Evolutionary conservation across 2,888 invertebrate species (phyloP), one percentile per base, ranked within the genome.

Genomic region (Phlogophora meticulosa): DNA sequence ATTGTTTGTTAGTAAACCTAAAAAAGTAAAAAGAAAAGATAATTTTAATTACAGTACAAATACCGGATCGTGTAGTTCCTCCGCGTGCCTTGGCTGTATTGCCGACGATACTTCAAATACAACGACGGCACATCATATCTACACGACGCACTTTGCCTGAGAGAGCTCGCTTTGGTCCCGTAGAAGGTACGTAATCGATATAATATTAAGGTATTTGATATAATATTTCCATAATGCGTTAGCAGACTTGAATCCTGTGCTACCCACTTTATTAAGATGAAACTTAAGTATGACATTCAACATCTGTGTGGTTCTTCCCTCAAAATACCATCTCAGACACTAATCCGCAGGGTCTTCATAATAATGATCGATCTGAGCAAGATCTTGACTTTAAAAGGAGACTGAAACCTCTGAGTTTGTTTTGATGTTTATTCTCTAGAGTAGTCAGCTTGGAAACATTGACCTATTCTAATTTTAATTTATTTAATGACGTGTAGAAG

Each of bases 71-170:
- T 75, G 96, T 97, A 17, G 97, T 98, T 56, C 96, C 97, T 62
- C 97, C 97, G 4, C 96, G 98, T 66, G 98, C 98, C 2, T 95
- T 97, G 87, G 98, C 98, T n/a, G 97, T 97, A 74, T 93, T 98
- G 58, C 98, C 98, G 13, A 95, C 96, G 40, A 94, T 96, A 2
- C 96, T 97, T 88, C 95, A 97, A 70, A 80, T 88, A 68, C 87
- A 89, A 91, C 91, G 76, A 24, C 64, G 80, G 90, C 94, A 78
- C 77, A 97, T 97, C 7, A 97, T 98, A 40, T 97, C 97, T 89
- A 97, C 98, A 0, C 97, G 97, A 76, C 96, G 97, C 80, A 90
- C 95, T 15, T 96, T 98, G 71, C 97, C 97, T 7, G 96, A 96
- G 68, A 93, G 96, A 40, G 97, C 97, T 0, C 97, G 98, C 77